phyloP scores from a whole-genome alignment of 2,797 vertebrate species.

The Hephaestus fuliginosus region DNA sequence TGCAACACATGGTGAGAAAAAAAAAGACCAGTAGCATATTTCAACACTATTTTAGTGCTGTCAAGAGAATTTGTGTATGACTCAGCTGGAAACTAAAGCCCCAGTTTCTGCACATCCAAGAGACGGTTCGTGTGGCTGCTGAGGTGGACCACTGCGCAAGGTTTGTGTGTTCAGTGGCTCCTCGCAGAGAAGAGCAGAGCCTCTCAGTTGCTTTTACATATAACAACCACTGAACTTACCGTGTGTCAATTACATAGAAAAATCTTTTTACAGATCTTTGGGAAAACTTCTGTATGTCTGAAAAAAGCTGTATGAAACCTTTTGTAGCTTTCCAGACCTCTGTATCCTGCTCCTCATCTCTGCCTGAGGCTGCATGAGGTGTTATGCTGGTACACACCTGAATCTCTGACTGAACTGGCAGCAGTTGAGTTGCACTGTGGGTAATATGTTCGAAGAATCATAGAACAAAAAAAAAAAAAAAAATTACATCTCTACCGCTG shows the following conservation, averaged over 20 bases:
- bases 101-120: slow-evolving; percentile 46
- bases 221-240: no score
- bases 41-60: slow-evolving; percentile 42
- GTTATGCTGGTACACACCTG: no score
- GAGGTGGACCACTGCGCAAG: slow-evolving; percentile 28
- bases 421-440: neutral
- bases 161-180: neutral
- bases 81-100: slow-evolving; percentile 58
- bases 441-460: neutral
- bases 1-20: slow-evolving; percentile 34
- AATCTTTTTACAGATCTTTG: no score
- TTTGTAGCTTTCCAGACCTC: neutral
- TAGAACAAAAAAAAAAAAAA: neutral
- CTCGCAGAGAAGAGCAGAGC: no score
- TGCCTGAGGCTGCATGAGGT: neutral
- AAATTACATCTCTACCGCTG: neutral
- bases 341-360: neutral
- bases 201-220: no score
- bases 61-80: slow-evolving; percentile 32
- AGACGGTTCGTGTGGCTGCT: slow-evolving; percentile 27
- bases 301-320: no score
- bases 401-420: neutral
- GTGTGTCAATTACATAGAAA: no score
- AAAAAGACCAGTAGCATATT: slow-evolving; percentile 26
- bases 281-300: no score